These are phyloP conservation scores for Australoheros facetus DNA, from an alignment of 2,797 vertebrate genomes.

Conservation along the genomic window DNA sequence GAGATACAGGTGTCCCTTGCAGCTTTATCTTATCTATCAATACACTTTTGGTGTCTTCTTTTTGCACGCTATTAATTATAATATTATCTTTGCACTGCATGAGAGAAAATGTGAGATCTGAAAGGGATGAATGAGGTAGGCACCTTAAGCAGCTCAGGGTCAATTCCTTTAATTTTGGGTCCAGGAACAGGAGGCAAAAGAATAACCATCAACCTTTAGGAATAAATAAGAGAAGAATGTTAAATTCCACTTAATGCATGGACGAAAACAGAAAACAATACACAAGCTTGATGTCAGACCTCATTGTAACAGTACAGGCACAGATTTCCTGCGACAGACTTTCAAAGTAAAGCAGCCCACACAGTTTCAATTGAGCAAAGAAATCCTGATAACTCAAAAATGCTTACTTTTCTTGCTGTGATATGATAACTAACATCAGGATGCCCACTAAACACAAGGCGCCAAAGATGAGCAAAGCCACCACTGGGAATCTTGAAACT, in stretches of 20 bases:
- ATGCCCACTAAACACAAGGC: constrained; percentile 82
- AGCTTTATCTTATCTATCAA: no score
- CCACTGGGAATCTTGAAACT: constrained; percentile 85
- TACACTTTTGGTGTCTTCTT: no score
- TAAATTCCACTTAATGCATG: neutral
- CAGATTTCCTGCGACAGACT: neutral
- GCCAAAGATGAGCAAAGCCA: constrained; percentile 85
- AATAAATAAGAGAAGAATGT: constrained; percentile 5
- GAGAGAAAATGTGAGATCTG: no score
- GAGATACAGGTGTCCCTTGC: no score
- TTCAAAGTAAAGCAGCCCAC: neutral
- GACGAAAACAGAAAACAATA: neutral
- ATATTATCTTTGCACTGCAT: no score
- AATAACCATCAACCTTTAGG: constrained; percentile 90
- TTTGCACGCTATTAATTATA: no score
- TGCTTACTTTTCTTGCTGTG: constrained; percentile 90
- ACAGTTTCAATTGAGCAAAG: neutral
- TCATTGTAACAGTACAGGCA: neutral
- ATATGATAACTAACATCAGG: constrained; percentile 85
- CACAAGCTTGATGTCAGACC: neutral
- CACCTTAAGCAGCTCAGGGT: constrained; percentile 92
- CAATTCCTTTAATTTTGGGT: constrained; percentile 96
- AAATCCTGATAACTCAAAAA: neutral
- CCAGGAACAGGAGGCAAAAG: constrained; percentile 94
- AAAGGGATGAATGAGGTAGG: constrained; percentile 50